Evolutionary conservation across 2,797 vertebrate species (phyloP), one percentile per base, ranked within the genome.

Genomic region (Sparus aurata): DNA sequence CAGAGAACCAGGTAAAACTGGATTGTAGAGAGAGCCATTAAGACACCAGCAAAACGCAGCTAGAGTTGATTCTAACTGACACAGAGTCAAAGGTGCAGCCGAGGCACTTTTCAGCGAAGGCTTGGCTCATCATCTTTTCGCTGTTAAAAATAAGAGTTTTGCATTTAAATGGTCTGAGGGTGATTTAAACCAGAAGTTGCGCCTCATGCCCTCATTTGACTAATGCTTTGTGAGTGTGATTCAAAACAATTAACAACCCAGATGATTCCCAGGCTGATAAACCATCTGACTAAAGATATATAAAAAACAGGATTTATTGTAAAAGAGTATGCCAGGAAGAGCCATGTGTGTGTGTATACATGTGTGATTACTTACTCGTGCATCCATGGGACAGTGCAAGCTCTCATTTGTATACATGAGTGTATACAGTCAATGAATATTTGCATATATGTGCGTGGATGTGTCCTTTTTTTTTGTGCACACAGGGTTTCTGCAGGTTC

Each of bases 1-100:
- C 83, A 90, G 52, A 76, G 58, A 74, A 76, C 62, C 79, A 75
- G 76, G 75, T 84, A 43, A 69, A 73, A 83, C 76, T 77, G 79
- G 84, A 83, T 61, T 76, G 68, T 27, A 54, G 58, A 64, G 25
- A 67, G 73, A 75, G 57, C 66, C 70, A 46, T 62, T 71, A 74
- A 77, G 59, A 76, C 55, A 22, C 2, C 6, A 80, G 45, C 49
- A 59, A 82, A 80, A 74, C 13, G 41, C 50, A 65, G 50, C 49
- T 47, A 43, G 57, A 85, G 74, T 17, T 53, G 25, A 85, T 75
- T 47, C 34, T 47, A 79, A 83, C 77, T 47, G 69, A 73, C 85
- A 76, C 69, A 59, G 79, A 81, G 71, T 83, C 82, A 83, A 85
- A 87, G 66, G 77, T 59, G 68, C 61, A 61, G 25, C 57, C 18